These are phyloP conservation scores for Nephrotoma guestfalica DNA, from an alignment of 2,888 invertebrate genomes.

Conservation along the genomic window DNA sequence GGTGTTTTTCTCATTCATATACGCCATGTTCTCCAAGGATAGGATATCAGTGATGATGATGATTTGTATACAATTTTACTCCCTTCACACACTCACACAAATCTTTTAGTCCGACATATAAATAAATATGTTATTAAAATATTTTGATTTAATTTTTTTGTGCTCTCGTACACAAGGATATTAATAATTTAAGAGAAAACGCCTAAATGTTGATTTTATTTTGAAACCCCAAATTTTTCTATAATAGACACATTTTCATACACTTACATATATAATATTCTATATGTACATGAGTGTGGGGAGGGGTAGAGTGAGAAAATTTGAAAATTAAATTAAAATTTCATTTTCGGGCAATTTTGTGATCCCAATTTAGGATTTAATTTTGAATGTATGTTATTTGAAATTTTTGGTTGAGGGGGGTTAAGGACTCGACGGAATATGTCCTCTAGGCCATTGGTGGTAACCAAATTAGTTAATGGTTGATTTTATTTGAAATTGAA, in stretches of 20 bases:
- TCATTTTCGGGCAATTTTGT: not conserved
- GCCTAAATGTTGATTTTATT: not conserved
- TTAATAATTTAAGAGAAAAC: not conserved
- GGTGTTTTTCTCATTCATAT: not conserved
- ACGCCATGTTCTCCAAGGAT: not conserved
- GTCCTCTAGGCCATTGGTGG: not conserved
- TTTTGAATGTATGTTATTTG: not conserved
- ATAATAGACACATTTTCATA: not conserved
- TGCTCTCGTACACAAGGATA: not conserved
- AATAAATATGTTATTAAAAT: not conserved
- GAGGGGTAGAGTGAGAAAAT: not conserved
- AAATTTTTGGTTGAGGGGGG: not conserved
- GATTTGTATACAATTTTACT: not conserved
- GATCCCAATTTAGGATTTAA: not conserved
- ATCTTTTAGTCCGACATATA: not conserved
- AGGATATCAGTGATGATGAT: not conserved
- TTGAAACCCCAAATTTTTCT: not conserved
- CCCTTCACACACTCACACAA: not conserved
- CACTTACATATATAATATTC: not conserved
- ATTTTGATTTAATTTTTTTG: not conserved
- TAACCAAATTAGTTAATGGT: not conserved
- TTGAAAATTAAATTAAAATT: not conserved
- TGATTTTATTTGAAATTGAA: not conserved
- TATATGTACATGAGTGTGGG: not conserved
- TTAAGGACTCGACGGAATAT: not conserved